Conservation (phyloP, 2,888 invertebrate species). For the Erebia palarica region DNA sequence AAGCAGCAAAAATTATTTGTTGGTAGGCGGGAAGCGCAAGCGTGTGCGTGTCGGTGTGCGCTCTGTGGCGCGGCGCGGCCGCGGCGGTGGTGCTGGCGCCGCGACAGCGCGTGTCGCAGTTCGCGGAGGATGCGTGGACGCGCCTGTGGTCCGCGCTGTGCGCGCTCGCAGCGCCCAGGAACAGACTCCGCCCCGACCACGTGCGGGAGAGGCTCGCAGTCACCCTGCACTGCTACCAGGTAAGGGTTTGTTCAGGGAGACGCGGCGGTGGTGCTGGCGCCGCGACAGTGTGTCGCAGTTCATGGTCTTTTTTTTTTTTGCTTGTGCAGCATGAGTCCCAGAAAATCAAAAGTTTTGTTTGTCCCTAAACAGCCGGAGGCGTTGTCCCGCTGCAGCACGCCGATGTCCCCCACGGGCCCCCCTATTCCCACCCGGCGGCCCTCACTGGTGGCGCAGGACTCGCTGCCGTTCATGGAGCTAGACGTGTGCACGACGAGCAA, state of each 20-base stretch:
- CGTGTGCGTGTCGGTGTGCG: conserved; percentile 86
- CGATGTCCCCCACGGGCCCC: conserved; percentile 87
- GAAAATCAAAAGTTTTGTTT: background rate
- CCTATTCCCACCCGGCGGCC: conserved; percentile 56
- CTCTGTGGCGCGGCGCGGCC: conserved; percentile 88
- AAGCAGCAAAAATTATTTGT: background rate
- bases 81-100: conserved; percentile 91
- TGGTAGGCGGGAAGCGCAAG: conserved; percentile 47
- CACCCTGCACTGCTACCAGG: conserved; percentile 92
- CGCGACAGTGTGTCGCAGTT: conserved; percentile 79
- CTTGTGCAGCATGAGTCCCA: too few species aligned
- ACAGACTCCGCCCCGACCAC: conserved; percentile 84
- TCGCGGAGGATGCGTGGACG: conserved; percentile 92
- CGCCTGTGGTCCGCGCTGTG: conserved; percentile 88
- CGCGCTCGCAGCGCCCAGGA: conserved; percentile 76
- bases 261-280: conserved; percentile 61
- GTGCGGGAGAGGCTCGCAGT: conserved; percentile 90
- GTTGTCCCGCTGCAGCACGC: conserved; percentile 91
- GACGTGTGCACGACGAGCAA: conserved; percentile 94
- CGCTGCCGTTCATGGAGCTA: conserved; percentile 90
- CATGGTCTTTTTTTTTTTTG: too few species aligned
- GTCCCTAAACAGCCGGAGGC: conserved; percentile 86
- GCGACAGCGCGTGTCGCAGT: conserved; percentile 91
- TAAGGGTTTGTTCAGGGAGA: conserved; percentile 43
- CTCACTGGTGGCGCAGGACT: conserved; percentile 72